These are phyloP conservation scores for Lamellibrachia columna DNA, from an alignment of 2,888 invertebrate species.

Conservation along the genomic window DNA sequence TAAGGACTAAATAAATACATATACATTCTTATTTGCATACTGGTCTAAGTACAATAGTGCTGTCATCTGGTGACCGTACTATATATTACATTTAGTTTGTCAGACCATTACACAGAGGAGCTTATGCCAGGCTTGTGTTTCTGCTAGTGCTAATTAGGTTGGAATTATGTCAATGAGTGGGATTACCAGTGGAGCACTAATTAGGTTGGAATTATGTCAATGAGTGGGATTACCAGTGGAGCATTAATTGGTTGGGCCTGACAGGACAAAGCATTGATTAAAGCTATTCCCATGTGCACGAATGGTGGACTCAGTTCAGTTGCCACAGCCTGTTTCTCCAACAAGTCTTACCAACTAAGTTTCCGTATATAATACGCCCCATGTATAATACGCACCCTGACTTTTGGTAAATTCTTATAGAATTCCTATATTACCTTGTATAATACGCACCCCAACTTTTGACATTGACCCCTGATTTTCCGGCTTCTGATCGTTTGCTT, in stretches of 20 bases:
- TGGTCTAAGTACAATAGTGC: neutral
- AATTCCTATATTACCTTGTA: too few species aligned
- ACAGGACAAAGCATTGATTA: neutral
- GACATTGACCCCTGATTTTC: too few species aligned
- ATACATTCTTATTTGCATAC: neutral
- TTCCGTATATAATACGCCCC: too few species aligned
- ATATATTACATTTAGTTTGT: neutral
- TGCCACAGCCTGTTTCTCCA: neutral
- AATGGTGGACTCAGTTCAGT: neutral
- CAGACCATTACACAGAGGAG: neutral
- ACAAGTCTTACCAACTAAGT: neutral
- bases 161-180: neutral
- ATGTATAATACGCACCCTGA: too few species aligned
- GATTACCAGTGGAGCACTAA: neutral
- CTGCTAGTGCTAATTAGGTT: constrained; percentile 3
- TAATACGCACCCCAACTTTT: too few species aligned
- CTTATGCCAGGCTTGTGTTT: neutral
- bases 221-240: neutral
- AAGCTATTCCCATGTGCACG: neutral
- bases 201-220: constrained; percentile 6
- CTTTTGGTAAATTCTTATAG: too few species aligned
- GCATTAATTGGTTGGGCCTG: neutral
- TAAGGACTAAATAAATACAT: too few species aligned
- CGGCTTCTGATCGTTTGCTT: too few species aligned
- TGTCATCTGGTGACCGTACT: neutral